Conservation (phyloP, 2,113 vertebrate species). For the Paratilapia polleni region DNA sequence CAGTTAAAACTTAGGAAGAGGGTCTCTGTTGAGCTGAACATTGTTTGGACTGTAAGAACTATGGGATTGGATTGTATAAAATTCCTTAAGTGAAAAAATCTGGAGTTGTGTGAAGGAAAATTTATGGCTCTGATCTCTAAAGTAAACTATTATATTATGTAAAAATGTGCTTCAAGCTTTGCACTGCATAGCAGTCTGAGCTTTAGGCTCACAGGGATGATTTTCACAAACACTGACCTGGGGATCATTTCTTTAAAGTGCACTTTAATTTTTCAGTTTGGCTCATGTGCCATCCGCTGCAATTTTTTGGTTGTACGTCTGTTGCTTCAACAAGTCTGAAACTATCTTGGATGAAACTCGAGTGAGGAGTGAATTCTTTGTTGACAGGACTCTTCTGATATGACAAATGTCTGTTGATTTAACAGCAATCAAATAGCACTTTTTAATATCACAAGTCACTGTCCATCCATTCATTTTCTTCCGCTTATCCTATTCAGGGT, state of each 20-base stretch:
- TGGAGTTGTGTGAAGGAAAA: no score
- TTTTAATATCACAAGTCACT: neutral
- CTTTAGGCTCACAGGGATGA: accelerated
- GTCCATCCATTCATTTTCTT: no score
- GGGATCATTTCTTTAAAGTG: neutral
- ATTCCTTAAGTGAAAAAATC: neutral
- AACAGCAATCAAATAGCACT: neutral
- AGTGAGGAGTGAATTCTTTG: slow-evolving; percentile 16
- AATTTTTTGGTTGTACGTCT: neutral
- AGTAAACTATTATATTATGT: neutral
- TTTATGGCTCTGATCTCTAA: no score
- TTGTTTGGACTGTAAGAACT: no score
- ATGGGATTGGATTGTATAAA: neutral
- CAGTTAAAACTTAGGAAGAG: no score
- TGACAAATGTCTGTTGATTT: neutral
- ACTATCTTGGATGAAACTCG: neutral
- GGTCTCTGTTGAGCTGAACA: no score
- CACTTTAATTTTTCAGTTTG: neutral
- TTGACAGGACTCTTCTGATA: neutral
- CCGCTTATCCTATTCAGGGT: no score
- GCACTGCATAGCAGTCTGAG: neutral
- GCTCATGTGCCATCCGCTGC: neutral
- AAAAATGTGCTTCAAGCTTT: no score
- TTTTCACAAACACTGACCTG: neutral
- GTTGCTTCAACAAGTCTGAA: slow-evolving; percentile 36